Evolutionary conservation across 2,888 invertebrate species (phyloP).

Genomic region (Pachycephus smyrnensis): DNA sequence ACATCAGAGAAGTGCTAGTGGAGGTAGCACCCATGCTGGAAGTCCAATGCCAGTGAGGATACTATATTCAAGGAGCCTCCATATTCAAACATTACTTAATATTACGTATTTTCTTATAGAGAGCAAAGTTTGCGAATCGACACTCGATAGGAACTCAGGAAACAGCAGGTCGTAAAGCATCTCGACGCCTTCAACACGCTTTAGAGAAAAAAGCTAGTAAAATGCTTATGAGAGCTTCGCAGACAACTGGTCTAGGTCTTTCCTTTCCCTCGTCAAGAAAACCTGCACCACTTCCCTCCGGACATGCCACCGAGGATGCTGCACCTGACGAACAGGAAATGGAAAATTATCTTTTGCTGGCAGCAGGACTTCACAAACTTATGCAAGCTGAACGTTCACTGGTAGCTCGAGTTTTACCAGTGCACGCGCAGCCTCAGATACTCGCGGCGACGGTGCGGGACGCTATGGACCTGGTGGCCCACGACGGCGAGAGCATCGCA

Average conservation of each 20-base stretch:
- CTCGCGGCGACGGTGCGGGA: slow-evolving; percentile 87
- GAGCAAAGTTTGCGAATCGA: slow-evolving; percentile 77
- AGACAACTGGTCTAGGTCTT: slow-evolving; percentile 79
- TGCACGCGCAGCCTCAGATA: slow-evolving; percentile 83
- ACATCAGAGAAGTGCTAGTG: slow-evolving; percentile 82
- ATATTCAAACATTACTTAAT: slow-evolving; percentile 31
- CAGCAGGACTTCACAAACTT: slow-evolving; percentile 85
- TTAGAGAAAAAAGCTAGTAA: slow-evolving; percentile 79
- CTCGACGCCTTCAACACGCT: slow-evolving; percentile 86
- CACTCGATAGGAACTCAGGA: slow-evolving; percentile 70
- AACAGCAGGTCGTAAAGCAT: slow-evolving; percentile 80
- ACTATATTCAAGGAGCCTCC: slow-evolving; percentile 12
- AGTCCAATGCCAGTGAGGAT: slow-evolving; percentile 74
- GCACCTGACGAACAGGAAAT: slow-evolving; percentile 81
- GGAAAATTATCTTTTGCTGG: slow-evolving; percentile 84
- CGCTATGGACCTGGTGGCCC: slow-evolving; percentile 86
- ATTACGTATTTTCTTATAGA: slow-evolving; percentile 66
- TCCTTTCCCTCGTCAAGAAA: slow-evolving; percentile 77
- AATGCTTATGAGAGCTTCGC: slow-evolving; percentile 85
- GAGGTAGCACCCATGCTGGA: slow-evolving; percentile 77
- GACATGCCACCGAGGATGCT: slow-evolving; percentile 56
- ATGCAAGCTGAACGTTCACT: slow-evolving; percentile 89
- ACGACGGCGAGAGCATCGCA: slow-evolving; percentile 88
- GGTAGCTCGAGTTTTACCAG: slow-evolving; percentile 87
- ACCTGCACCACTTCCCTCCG: slow-evolving; percentile 62